Base-by-base conservation (phyloP, 2,797 vertebrate species). In the Xenops minutus region DNA sequence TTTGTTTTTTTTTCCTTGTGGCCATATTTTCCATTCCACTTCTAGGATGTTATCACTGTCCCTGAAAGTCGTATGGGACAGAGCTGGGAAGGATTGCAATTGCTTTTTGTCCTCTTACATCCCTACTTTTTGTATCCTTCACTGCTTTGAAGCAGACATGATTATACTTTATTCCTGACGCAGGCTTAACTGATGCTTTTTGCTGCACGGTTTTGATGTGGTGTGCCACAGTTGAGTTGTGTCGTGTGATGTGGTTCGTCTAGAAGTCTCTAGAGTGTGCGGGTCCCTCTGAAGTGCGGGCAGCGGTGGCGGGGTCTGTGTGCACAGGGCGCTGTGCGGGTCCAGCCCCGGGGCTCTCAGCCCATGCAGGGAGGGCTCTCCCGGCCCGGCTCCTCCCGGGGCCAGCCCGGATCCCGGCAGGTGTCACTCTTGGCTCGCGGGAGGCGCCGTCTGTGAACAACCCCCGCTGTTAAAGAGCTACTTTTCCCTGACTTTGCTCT, bases 331-430 rank as follows among this genome's bases (percentile, higher is more conserved):
- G 12, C 52, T 32, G 48, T 29, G 61, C 44, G 4, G 27, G 10
- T 7, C 18, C 44, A 84, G 43, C n/a, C 5, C 18, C 4, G 7
- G 30, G 8, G 62, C 72, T 27, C 21, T 3, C 56, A 13, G 51
- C 2, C n/a, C 2, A 48, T 0, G 30, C 26, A 2, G 9, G 0
- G 4, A 3, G 34, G 17, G 24, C 16, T 29, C 22, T 37, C 21
- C 3, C 7, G 41, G 22, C 49, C 13, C 3, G 21, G 27, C 14
- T 44, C 6, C 3, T 5, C 24, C 12, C 24, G 46, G 66, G n/a
- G 14, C 30, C 68, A 34, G 49, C 10, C 7, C 5, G 4, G 13
- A 21, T 18, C 79, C 67, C 94, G 3, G 93, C 82, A 97, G 97
- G 32, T 92, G 96, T 86, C 96, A 77, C 90, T 84, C 86, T 85